Base-by-base conservation (phyloP, 1,140 invertebrate species). In the Battus philenor region DNA sequence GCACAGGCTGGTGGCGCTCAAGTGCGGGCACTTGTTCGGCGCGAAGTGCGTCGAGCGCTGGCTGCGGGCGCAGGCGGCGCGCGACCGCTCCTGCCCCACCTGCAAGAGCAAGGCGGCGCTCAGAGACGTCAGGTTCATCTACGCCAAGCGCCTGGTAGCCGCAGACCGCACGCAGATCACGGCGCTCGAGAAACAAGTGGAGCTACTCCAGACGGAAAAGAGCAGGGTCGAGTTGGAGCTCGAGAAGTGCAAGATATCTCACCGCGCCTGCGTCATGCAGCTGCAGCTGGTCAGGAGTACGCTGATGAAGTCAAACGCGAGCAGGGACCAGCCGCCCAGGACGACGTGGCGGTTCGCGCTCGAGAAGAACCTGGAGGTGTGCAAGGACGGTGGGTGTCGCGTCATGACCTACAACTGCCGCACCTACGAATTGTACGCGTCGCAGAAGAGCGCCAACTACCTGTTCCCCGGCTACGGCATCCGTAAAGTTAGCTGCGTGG, bases 11-110 rank as follows among this genome's bases (percentile, higher is more conserved):
- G 92, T 91, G 4, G 92, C 92, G 6, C 83, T 98, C 6, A 92
- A 91, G 59, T 98, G 97, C 86, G 97, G 97, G 0, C 97, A 98
- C 86, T 79, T 98, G 0, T 98, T 97, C 86, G 96, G 96, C 0
- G 80, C 91, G 4, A 89, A 88, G 31, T 98, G 97, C 73, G 94
- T 98, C 11, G 87, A 91, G 20, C 89, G 91, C 31, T 98, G 96
- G 96, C 68, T 98, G 0, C 80, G 80, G 34, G 72, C 81, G 0
- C 72, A 74, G 18, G n/a, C 31, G 1, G 22, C 46, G 1, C 83
- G 82, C 3, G 72, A 86, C 1, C 84, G 87, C 17, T 73, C 73
- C 3, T 98, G 97, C 78, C 97, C 97, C 0, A 93, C 94, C 32
- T 98, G 97, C 73, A 98, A 98, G 74, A 88, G 88, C 13, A 93